Conservation (phyloP, 2,888 invertebrate species). For the Fragum sueziense region DNA sequence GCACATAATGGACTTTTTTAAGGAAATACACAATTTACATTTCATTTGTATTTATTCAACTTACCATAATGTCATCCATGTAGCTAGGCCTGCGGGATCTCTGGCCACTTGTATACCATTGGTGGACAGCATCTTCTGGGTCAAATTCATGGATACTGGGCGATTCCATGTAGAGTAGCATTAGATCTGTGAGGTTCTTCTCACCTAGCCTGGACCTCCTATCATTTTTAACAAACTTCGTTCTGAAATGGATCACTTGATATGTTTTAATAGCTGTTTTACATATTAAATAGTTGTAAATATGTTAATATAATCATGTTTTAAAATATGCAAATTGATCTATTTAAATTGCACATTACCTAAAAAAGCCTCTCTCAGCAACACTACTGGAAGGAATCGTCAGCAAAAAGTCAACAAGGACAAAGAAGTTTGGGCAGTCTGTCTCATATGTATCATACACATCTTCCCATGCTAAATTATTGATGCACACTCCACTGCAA, state of each 20-base stretch:
- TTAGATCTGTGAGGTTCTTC: conserved; percentile 2
- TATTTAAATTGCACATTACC: conserved; percentile 2
- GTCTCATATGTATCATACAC: neutral
- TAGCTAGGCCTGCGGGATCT: neutral
- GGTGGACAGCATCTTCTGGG: neutral
- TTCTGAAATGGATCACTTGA: neutral
- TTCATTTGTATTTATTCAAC: too few species aligned
- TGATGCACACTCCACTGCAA: neutral
- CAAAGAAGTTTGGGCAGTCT: conserved; percentile 28
- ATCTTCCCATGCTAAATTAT: neutral
- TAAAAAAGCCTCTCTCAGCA: conserved; percentile 45
- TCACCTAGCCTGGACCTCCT: conserved; percentile 18
- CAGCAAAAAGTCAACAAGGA: conserved; percentile 21
- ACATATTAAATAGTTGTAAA: too few species aligned
- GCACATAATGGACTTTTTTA: too few species aligned
- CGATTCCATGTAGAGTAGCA: neutral
- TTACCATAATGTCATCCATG: neutral
- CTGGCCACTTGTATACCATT: neutral
- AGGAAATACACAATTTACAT: too few species aligned
- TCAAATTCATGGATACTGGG: neutral
- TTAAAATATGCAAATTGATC: neutral
- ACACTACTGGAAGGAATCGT: conserved; percentile 31
- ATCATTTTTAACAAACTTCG: conserved; percentile 27
- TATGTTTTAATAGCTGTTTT: too few species aligned
- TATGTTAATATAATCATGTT: neutral